Evolutionary conservation across 2,888 invertebrate genomes (phyloP).

Genomic region (Drosophila robusta): DNA sequence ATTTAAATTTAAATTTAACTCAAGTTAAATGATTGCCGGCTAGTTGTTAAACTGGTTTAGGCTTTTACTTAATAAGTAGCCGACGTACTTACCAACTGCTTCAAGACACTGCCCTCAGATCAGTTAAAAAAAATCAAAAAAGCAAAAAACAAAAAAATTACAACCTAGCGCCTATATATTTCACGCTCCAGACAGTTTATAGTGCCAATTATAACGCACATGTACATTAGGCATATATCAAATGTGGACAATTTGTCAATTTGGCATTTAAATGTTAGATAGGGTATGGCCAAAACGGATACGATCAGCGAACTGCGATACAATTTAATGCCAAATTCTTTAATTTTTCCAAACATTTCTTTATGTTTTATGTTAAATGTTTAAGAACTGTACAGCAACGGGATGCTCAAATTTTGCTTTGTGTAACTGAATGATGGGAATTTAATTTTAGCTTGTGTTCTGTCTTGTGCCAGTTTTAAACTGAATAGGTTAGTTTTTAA

Average conservation of each 20-base stretch:
- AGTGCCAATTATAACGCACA: slow-evolving; percentile 12
- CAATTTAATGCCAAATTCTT: background rate
- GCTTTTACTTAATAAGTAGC: slow-evolving; percentile 18
- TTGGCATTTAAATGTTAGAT: slow-evolving; percentile 33
- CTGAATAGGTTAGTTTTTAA: background rate
- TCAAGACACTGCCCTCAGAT: background rate
- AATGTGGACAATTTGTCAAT: slow-evolving; percentile 14
- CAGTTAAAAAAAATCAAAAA: background rate
- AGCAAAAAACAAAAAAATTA: no score
- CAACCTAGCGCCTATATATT: background rate
- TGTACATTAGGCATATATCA: slow-evolving; percentile 45
- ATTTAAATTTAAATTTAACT: slow-evolving; percentile 21
- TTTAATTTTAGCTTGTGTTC: background rate
- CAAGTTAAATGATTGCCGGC: slow-evolving; percentile 11
- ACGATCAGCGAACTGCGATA: slow-evolving; percentile 18
- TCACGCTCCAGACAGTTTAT: slow-evolving; percentile 15
- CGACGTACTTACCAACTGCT: slow-evolving; percentile 15
- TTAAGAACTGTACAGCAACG: background rate
- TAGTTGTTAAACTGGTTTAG: slow-evolving; percentile 51
- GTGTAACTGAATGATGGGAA: background rate
- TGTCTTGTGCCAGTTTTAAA: background rate
- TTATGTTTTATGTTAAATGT: background rate
- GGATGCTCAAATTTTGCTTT: background rate
- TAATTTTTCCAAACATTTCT: slow-evolving; percentile 11
- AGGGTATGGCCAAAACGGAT: slow-evolving; percentile 45